Conservation (phyloP, 2,797 vertebrate species). For the Chromobotia macracanthus region DNA sequence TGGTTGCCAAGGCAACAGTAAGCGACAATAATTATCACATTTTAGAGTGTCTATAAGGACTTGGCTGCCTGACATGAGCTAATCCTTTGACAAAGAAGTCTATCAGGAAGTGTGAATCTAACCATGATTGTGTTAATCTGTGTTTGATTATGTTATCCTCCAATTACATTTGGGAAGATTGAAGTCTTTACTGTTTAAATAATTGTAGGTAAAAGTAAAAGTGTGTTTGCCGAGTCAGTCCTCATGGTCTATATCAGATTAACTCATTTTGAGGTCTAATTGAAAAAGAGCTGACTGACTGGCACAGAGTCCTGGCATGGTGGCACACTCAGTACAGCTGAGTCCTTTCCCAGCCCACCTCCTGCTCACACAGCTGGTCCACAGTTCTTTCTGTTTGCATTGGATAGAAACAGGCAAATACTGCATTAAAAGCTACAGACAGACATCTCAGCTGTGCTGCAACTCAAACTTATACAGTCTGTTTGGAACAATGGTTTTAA, state of each 20-base stretch:
- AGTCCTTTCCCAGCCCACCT: slow-evolving; percentile 11
- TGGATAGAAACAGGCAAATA: slow-evolving; percentile 4
- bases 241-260: slow-evolving; percentile 24
- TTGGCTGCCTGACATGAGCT: not conserved
- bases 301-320: slow-evolving; percentile 33
- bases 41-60: too few relatives aligned
- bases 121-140: not conserved
- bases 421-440: not conserved
- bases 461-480: not conserved
- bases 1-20: too few relatives aligned
- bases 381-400: slow-evolving; percentile 25
- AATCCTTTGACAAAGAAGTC: not conserved
- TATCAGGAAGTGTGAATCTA: not conserved
- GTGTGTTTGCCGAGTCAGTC: slow-evolving; percentile 9
- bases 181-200: slow-evolving; percentile 1
- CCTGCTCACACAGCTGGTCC: slow-evolving; percentile 36
- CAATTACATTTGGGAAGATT: not conserved
- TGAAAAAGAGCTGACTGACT: slow-evolving; percentile 45
- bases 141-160: slow-evolving; percentile 9
- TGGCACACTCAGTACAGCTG: slow-evolving; percentile 29
- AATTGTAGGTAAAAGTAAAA: slow-evolving; percentile 1
- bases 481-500: too few relatives aligned
- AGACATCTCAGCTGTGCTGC: not conserved
- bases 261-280: slow-evolving; percentile 35
- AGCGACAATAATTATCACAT: too few relatives aligned